phyloP scores from a whole-genome alignment of 92 coral and sea anemone genomes.

The Palythoa grandiflora region DNA sequence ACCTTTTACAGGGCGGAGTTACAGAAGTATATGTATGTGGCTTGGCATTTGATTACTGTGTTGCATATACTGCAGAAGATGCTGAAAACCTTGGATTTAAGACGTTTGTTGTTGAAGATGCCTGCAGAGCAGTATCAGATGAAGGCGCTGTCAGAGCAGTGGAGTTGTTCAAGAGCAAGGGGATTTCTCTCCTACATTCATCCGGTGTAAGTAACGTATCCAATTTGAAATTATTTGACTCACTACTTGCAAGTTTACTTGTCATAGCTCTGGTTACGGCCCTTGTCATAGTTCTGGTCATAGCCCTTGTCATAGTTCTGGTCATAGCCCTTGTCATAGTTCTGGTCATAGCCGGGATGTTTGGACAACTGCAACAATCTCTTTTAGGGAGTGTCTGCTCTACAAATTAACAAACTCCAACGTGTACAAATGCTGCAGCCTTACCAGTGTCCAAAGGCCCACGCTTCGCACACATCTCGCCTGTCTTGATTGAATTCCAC shows the following conservation, averaged over 20 bases:
- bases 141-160: constrained; percentile 65
- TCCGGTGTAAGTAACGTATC: constrained; percentile 49
- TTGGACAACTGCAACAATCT: too few relatives aligned
- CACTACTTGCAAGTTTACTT: not conserved
- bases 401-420: too few relatives aligned
- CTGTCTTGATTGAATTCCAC: too few relatives aligned
- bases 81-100: constrained; percentile 81
- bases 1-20: constrained; percentile 71
- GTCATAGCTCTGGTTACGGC: too few relatives aligned
- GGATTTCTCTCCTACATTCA: constrained; percentile 57
- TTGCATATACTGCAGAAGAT: constrained; percentile 78
- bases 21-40: constrained; percentile 88
- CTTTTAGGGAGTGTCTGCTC: too few relatives aligned
- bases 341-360: too few relatives aligned
- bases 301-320: not conserved
- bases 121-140: constrained; percentile 67
- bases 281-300: too few relatives aligned
- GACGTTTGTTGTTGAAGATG: constrained; percentile 87
- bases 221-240: not conserved
- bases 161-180: constrained; percentile 60
- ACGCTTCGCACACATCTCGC: too few relatives aligned
- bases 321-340: not conserved
- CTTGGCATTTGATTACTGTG: constrained; percentile 92
- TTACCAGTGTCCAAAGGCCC: too few relatives aligned
- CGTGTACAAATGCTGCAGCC: too few relatives aligned